These are phyloP conservation scores for Gadopsis bispinosus DNA, from an alignment of 2,797 vertebrate species.

Conservation along the genomic window DNA sequence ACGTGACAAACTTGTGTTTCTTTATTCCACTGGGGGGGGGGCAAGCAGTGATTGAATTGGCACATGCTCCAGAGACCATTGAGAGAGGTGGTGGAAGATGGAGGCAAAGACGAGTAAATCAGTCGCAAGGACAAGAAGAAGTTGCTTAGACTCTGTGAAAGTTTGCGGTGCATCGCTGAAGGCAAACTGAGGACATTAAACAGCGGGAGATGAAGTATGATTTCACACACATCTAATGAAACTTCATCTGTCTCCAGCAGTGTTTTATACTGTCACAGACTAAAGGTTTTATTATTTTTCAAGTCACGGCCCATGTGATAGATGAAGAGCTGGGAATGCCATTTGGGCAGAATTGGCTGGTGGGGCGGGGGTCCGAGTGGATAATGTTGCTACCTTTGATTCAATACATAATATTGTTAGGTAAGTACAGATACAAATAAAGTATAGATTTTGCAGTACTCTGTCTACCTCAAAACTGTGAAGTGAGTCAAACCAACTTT, in stretches of 20 bases:
- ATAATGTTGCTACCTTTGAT: conserved; percentile 20
- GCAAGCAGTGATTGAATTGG: conserved; percentile 47
- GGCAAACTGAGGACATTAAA: conserved; percentile 58
- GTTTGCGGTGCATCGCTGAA: conserved; percentile 40
- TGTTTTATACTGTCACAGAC: conserved; percentile 17
- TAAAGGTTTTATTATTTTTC: conserved; percentile 34
- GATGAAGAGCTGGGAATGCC: conserved; percentile 20
- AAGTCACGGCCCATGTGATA: conserved; percentile 18
- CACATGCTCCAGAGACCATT: conserved; percentile 35
- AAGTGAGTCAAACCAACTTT: neutral
- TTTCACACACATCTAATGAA: conserved; percentile 45
- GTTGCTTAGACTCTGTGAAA: conserved; percentile 45
- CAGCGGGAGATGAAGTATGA: conserved; percentile 44
- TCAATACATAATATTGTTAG: neutral
- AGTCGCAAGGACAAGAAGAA: conserved; percentile 46
- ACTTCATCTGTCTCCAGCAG: conserved; percentile 46
- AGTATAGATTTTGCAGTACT: neutral
- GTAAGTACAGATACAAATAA: neutral
- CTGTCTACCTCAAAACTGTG: neutral
- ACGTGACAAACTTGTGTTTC: conserved; percentile 70
- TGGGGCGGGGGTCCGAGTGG: conserved; percentile 7
- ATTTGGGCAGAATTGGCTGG: conserved; percentile 7
- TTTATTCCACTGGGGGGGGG: conserved; percentile 55
- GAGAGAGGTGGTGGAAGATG: conserved; percentile 27
- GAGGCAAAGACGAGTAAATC: conserved; percentile 49